A percentile compares a stretch with the other conserved stretches of the same genome.
Evolutionary conservation across 2,888 invertebrate species (phyloP).

Genomic region (Sycophila texana): DNA sequence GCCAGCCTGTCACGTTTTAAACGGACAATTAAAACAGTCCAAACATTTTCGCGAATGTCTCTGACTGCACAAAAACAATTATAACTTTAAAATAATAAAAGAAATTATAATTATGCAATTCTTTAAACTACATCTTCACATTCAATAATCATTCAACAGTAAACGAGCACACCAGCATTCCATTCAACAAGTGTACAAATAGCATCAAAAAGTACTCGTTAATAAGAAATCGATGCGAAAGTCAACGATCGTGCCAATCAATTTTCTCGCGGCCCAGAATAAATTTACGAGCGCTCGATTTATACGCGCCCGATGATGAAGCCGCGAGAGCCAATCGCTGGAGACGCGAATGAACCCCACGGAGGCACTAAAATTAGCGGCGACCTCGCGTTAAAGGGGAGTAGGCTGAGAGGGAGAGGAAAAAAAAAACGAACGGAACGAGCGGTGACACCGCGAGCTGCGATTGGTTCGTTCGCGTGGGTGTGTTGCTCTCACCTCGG

Average conservation of each 20-base stretch:
- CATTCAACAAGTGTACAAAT: neutral
- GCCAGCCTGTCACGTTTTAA: too few relatives aligned
- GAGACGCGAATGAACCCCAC: neutral
- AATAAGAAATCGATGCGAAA: neutral
- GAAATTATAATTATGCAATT: neutral
- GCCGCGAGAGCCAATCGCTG: neutral
- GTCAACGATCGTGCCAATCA: neutral
- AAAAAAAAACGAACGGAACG: too few relatives aligned
- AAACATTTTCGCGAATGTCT: neutral
- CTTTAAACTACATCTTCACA: neutral
- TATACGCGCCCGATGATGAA: neutral
- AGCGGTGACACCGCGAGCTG: too few relatives aligned
- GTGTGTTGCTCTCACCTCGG: too few relatives aligned
- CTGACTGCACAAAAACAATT: neutral
- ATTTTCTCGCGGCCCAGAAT: neutral
- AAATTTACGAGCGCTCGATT: constrained; percentile 7
- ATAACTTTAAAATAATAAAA: neutral
- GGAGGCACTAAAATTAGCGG: constrained; percentile 13
- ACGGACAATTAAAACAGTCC: too few relatives aligned
- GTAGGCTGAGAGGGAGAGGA: neutral
- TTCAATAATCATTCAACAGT: too few relatives aligned
- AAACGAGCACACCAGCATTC: neutral
- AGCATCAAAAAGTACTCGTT: neutral
- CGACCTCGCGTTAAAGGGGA: neutral
- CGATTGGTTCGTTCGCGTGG: too few relatives aligned